Evolutionary conservation across 2,113 vertebrate genomes (phyloP).

Genomic region (Atherinomorus stipes): DNA sequence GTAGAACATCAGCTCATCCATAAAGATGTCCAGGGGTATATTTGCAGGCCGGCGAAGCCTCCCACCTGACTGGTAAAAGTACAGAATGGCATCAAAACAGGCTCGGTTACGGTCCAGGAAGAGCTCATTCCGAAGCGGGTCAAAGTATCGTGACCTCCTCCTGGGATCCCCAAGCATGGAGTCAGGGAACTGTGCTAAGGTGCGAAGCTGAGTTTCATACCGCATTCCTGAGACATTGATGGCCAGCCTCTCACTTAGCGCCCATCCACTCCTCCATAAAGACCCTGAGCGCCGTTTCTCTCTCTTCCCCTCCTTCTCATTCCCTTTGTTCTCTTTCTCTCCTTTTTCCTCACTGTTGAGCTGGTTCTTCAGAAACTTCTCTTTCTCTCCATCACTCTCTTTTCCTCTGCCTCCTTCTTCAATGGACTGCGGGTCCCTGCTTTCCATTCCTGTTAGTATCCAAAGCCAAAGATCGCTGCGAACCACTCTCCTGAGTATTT

Average conservation of each 20-base stretch:
- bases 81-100: slow-evolving; percentile 91
- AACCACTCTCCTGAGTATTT: slow-evolving; percentile 37
- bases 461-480: slow-evolving; percentile 17
- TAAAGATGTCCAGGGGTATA: slow-evolving; percentile 92
- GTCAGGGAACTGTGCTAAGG: slow-evolving; percentile 87
- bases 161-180: slow-evolving; percentile 87
- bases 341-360: slow-evolving; percentile 76
- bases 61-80: slow-evolving; percentile 95
- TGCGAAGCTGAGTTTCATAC: slow-evolving; percentile 89
- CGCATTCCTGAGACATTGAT: slow-evolving; percentile 89
- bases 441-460: slow-evolving; percentile 72
- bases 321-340: slow-evolving; percentile 66
- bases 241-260: slow-evolving; percentile 77
- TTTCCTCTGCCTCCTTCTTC: slow-evolving; percentile 51
- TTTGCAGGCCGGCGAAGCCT: slow-evolving; percentile 89
- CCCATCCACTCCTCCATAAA: slow-evolving; percentile 73
- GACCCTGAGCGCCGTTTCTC: slow-evolving; percentile 65
- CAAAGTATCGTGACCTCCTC: slow-evolving; percentile 84
- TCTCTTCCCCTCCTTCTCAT: slow-evolving; percentile 71
- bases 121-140: slow-evolving; percentile 87
- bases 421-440: slow-evolving; percentile 59
- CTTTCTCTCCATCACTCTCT: slow-evolving; percentile 50
- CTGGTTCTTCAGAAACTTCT: slow-evolving; percentile 71
- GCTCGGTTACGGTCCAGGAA: slow-evolving; percentile 91
- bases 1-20: slow-evolving; percentile 93